These are phyloP conservation scores for Heterodera schachtii DNA, from an alignment of 1,140 invertebrate species.

Conservation along the genomic window DNA sequence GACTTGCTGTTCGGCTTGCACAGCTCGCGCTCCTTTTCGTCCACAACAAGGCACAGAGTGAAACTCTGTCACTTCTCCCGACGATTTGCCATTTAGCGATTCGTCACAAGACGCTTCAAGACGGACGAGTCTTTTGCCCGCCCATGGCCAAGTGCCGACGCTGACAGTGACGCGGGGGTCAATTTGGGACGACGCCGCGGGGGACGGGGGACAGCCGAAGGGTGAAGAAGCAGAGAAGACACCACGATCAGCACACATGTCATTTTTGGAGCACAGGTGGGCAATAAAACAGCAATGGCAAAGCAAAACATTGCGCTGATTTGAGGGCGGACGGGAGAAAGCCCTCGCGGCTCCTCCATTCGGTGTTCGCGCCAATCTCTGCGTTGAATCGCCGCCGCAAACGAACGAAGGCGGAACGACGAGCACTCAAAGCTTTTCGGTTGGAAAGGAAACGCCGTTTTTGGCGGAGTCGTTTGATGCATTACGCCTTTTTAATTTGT, in stretches of 20 bases:
- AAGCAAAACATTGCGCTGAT: too few species aligned
- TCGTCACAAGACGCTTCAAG: slow-evolving; percentile 3
- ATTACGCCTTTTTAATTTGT: slow-evolving; percentile 48
- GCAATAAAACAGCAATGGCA: too few species aligned
- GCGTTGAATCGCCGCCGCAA: slow-evolving; percentile 57
- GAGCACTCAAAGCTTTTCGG: slow-evolving; percentile 62
- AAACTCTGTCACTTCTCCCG: not conserved
- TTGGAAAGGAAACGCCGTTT: not conserved
- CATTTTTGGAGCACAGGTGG: too few species aligned
- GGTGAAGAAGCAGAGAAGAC: not conserved
- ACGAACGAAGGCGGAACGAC: slow-evolving; percentile 62
- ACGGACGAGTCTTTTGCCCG: not conserved
- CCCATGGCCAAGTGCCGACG: slow-evolving; percentile 25
- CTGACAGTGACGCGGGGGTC: slow-evolving; percentile 15
- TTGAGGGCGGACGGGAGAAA: slow-evolving; percentile 32
- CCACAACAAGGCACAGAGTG: not conserved
- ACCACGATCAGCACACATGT: not conserved
- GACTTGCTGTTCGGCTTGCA: slow-evolving; percentile 3
- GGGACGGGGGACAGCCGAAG: slow-evolving; percentile 25
- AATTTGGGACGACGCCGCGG: slow-evolving; percentile 49
- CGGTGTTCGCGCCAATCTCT: slow-evolving; percentile 60
- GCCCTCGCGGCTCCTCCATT: slow-evolving; percentile 38
- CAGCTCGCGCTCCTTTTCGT: slow-evolving; percentile 22
- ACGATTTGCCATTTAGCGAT: not conserved
- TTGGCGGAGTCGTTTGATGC: slow-evolving; percentile 45